Evolutionary conservation across 2,888 invertebrate species (phyloP), one percentile per base, ranked within the genome.

Genomic region (Druceiella hillmani): DNA sequence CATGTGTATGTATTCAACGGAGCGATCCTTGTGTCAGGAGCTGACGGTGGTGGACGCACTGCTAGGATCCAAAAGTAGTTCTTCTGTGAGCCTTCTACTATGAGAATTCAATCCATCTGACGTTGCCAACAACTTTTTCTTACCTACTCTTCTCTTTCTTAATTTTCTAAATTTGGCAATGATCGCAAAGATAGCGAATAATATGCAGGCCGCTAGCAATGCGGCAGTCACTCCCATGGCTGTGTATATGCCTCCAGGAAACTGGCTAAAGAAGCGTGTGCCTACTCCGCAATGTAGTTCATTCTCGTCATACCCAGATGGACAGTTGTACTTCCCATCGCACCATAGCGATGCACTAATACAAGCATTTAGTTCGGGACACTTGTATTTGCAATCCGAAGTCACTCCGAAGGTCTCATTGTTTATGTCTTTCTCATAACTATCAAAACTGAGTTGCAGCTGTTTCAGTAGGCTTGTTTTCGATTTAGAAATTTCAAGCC

Each of bases 1-100:
- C 74, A 90, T 87, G 70, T 89, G 88, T 61, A 90, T 90, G 68
- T 86, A 90, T 66, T 90, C 90, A 78, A 90, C 89, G 76, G 87
- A 83, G 74, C 87, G 83, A 62, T 81, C 80, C 68, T 86, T 86
- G 57, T 88, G 89, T 90, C 90, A 90, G 79, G 90, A 89, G 56
- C 78, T 74, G 17, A 77, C 73, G 30, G 75, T 71, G 24, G 76
- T 64, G 2, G 67, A 66, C 24, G 66, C 58, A 53, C 67, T 72
- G 50, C 75, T 76, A 44, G 78, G 75, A 56, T 81, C 81, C 52
- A 80, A 71, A 40, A 83, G 67, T 53, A 78, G 73, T 62, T 84
- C 83, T 61, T 83, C 82, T 57, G 83, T 78, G 53, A 85, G 69
- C 48, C 80, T 74, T 38, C 78, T 74, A 17, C 24, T 20, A 4